phyloP scores from a whole-genome alignment of 2,888 invertebrate genomes.

The Euproctis similis region DNA sequence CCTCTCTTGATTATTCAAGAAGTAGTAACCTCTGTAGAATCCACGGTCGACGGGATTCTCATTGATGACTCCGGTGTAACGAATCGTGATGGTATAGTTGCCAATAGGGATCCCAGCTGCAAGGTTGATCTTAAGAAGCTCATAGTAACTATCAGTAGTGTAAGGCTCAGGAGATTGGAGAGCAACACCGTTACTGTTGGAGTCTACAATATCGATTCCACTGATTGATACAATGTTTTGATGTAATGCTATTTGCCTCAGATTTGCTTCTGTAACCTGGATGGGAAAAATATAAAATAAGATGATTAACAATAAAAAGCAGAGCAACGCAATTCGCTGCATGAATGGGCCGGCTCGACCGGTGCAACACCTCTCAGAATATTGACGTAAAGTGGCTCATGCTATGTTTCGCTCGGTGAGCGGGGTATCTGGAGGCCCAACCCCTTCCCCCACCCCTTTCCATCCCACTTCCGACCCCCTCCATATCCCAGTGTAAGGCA shows the following conservation, averaged over 20 bases:
- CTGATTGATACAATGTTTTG: conserved; percentile 52
- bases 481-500: too few relatives aligned
- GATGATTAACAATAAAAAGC: neutral
- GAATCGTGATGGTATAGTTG: conserved; percentile 43
- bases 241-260: conserved; percentile 56
- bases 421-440: too few relatives aligned
- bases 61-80: conserved; percentile 48
- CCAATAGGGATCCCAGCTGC: conserved; percentile 35
- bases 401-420: too few relatives aligned
- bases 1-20: conserved; percentile 35
- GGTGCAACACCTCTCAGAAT: too few relatives aligned
- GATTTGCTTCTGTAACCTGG: conserved; percentile 40
- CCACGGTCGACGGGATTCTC: conserved; percentile 59
- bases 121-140: conserved; percentile 50
- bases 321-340: too few relatives aligned
- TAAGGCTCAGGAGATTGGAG: conserved; percentile 36
- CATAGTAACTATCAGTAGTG: conserved; percentile 45
- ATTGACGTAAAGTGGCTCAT: too few relatives aligned
- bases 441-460: too few relatives aligned
- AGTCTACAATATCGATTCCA: conserved; percentile 32
- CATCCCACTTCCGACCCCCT: too few relatives aligned
- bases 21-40: conserved; percentile 64
- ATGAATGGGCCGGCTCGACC: too few relatives aligned
- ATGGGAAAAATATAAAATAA: neutral
- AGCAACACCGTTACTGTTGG: conserved; percentile 25